Base-by-base conservation (phyloP, 2,113 vertebrate species). In the Benthochromis sp. region DNA sequence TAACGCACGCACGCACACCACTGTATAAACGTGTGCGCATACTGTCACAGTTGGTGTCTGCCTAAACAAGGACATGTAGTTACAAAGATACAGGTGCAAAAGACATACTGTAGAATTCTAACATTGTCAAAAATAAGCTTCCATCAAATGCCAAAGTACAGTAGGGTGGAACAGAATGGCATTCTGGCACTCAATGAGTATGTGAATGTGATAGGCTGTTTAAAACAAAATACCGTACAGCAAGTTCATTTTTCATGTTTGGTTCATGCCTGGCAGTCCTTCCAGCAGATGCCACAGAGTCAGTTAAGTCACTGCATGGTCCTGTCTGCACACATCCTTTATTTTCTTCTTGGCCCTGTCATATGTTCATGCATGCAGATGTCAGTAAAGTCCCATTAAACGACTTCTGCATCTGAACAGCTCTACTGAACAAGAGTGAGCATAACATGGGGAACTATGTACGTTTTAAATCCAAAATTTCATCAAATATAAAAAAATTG, bases 371-470 rank as follows among this genome's bases (percentile, higher is more conserved):
- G 40, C 21, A 19, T 5, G 71, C 43, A 76, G 71, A 29, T 31
- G 43, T 76, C 43, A 76, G 14, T 76, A 19, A 31, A 19, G 43
- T 50, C 9, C 9, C 24, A 17, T 76, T 29, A 45, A 50, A 12
- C 24, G 50, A 47, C 43, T 76, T 4, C 40, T 0, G 0, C 43
- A 78, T 76, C 24, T 50, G 24, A 16, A 17, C 24, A 47, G 14
- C 16, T 47, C 14, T 47, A 4, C 16, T 50, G 21, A 29, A 1
- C 9, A 47, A 45, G 69, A 29, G 14, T 7, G 24, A 45, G 21
- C 38, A 73, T 45, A 73, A 71, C 21, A 5, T 4, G 19, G 0
- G 34, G 19, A 71, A 71, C 11, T 21, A 21, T n/a, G 17, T 1
- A n/a, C 0, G 1, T 71, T 73, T 45, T 45, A 27, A 73, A 73